These are phyloP conservation scores for Drosophila glabriapex DNA, from an alignment of 2,888 invertebrate species.

Conservation along the genomic window DNA sequence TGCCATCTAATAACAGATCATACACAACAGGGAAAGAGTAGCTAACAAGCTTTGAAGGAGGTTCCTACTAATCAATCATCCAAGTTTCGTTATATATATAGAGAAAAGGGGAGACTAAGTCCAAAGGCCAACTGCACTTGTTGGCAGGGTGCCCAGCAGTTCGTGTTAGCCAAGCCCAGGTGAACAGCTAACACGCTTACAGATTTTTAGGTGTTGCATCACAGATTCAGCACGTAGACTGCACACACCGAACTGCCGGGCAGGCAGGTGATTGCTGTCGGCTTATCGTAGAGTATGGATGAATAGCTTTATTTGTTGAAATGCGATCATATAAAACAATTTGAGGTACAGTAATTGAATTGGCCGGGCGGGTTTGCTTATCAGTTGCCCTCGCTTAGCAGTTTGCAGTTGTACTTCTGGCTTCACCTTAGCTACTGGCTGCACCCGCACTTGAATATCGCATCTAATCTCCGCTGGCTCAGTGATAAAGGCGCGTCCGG, in stretches of 20 bases:
- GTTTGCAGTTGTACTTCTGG: slow-evolving; percentile 18
- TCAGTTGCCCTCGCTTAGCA: slow-evolving; percentile 21
- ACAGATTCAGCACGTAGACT: neutral
- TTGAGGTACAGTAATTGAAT: slow-evolving; percentile 28
- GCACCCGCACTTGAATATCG: slow-evolving; percentile 52
- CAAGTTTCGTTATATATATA: too few species aligned
- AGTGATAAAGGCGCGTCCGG: slow-evolving; percentile 61
- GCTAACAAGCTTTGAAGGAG: neutral
- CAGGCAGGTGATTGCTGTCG: slow-evolving; percentile 13
- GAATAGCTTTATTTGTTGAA: neutral
- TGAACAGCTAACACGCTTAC: neutral
- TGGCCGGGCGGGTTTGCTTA: slow-evolving; percentile 20
- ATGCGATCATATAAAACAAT: slow-evolving; percentile 38
- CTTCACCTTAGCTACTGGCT: slow-evolving; percentile 35
- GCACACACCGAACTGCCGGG: neutral
- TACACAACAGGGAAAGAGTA: neutral
- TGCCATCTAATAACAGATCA: neutral
- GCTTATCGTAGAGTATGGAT: slow-evolving; percentile 33
- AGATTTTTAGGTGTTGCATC: neutral
- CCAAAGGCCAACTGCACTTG: too few species aligned
- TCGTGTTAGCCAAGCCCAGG: slow-evolving; percentile 9
- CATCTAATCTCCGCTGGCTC: slow-evolving; percentile 42
- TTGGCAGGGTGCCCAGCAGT: slow-evolving; percentile 7
- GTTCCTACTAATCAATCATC: neutral
- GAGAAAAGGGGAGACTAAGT: neutral